These are phyloP conservation scores for Drosophila tropicalis DNA, from an alignment of 1,140 invertebrate species.

Conservation along the genomic window DNA sequence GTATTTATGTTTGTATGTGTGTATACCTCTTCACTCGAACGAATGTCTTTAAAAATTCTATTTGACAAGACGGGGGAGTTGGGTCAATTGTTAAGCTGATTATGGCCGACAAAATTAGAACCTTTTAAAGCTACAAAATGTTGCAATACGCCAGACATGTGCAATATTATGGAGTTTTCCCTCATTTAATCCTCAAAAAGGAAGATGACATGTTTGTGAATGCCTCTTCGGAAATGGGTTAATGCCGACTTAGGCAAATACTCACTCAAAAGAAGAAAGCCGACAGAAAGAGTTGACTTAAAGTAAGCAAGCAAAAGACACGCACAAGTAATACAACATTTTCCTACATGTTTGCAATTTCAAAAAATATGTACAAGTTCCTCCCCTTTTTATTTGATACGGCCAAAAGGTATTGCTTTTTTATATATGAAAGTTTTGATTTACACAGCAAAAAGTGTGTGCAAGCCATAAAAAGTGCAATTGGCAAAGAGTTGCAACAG, in stretches of 20 bases:
- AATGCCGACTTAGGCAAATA: slow-evolving; percentile 58
- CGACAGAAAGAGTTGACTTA: slow-evolving; percentile 34
- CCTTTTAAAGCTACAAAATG: slow-evolving; percentile 46
- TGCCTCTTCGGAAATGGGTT: slow-evolving; percentile 41
- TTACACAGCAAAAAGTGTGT: slow-evolving; percentile 26
- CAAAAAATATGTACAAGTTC: too few relatives aligned
- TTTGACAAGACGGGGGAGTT: slow-evolving; percentile 47
- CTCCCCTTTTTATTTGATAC: too few relatives aligned
- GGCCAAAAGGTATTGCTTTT: too few relatives aligned
- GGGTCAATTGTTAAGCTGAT: slow-evolving; percentile 62
- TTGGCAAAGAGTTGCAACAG: slow-evolving; percentile 26
- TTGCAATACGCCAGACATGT: slow-evolving; percentile 18
- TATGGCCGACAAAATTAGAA: slow-evolving; percentile 73
- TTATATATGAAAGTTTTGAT: slow-evolving; percentile 32
- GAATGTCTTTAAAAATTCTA: slow-evolving; percentile 55
- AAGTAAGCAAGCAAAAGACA: not conserved
- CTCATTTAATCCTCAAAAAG: slow-evolving; percentile 36
- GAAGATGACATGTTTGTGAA: slow-evolving; percentile 12
- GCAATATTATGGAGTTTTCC: slow-evolving; percentile 48
- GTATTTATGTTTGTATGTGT: not conserved
- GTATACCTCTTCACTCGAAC: not conserved
- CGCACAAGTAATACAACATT: not conserved
- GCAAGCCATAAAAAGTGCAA: slow-evolving; percentile 48
- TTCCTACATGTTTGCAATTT: not conserved
- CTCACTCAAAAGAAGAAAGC: not conserved